Conservation (phyloP, 2,888 invertebrate species). For the Brachypalpus laphriformis region DNA sequence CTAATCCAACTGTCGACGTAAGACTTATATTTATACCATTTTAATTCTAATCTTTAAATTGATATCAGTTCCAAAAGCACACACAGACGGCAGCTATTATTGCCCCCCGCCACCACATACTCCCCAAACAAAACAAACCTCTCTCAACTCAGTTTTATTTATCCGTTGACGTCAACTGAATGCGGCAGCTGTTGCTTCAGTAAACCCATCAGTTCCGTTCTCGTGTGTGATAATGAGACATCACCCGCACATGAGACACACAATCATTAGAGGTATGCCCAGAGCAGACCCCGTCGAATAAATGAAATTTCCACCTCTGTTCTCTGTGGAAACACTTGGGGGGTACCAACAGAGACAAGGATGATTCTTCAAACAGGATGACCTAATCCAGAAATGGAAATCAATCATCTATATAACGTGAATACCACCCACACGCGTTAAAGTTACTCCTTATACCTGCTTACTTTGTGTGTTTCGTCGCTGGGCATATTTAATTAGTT, state of each 20-base stretch:
- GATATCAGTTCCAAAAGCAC: conserved; percentile 2
- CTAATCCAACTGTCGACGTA: conserved; percentile 13
- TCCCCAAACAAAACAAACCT: neutral
- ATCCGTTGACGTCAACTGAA: conserved; percentile 19
- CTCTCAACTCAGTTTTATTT: conserved; percentile 11
- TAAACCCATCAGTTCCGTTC: neutral
- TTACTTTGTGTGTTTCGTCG: neutral
- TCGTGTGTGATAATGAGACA: conserved; percentile 7
- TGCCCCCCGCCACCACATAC: too few relatives aligned
- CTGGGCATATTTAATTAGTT: conserved; percentile 22
- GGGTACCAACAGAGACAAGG: neutral
- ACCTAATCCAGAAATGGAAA: conserved; percentile 38
- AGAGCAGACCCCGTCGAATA: neutral
- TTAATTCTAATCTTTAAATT: neutral
- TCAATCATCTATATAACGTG: conserved; percentile 34
- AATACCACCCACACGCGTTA: neutral
- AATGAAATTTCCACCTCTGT: neutral
- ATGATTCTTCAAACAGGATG: neutral
- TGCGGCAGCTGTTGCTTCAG: conserved; percentile 20
- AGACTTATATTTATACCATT: conserved; percentile 2
- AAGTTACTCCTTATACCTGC: neutral
- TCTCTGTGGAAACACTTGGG: neutral
- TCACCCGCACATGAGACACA: neutral
- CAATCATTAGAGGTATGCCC: neutral
- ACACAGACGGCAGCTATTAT: neutral